Evolutionary conservation across 2,888 invertebrate species (phyloP).

Genomic region (Apodemia mormo): DNA sequence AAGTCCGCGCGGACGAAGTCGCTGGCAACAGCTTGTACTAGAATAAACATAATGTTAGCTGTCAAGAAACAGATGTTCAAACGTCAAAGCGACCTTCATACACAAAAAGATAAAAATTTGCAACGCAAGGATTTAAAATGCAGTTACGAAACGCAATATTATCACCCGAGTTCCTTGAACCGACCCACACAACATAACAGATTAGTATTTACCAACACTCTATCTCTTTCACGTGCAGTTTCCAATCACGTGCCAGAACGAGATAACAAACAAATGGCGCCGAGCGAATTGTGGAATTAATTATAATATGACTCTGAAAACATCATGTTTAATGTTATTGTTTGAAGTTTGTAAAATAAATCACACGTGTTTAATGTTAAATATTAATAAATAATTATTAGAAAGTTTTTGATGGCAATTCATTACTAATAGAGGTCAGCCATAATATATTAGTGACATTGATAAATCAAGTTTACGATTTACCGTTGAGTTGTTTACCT

Average conservation of each 20-base stretch:
- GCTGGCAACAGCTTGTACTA: no score
- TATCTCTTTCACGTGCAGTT: not conserved
- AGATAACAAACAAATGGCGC: not conserved
- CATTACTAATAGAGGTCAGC: not conserved
- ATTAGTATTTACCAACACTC: not conserved
- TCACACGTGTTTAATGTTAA: not conserved
- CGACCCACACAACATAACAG: not conserved
- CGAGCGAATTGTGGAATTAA: not conserved
- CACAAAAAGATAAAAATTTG: constrained; percentile 1
- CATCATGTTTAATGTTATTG: not conserved
- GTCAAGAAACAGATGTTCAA: not conserved
- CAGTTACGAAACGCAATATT: not conserved
- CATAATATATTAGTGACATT: not conserved
- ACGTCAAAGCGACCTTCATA: no score
- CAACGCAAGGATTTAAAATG: constrained; percentile 1
- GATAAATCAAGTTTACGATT: not conserved
- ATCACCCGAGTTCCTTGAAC: not conserved
- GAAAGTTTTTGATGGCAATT: not conserved
- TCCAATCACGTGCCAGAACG: not conserved
- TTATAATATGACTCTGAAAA: not conserved
- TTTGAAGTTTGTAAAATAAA: not conserved
- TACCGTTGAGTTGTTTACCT: not conserved
- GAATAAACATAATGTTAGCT: no score
- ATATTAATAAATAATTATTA: not conserved
- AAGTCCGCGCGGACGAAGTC: no score